Evolutionary conservation across 2,797 vertebrate species (phyloP), one percentile per base, ranked within the genome.

Genomic region (Xiphophorus birchmanni): DNA sequence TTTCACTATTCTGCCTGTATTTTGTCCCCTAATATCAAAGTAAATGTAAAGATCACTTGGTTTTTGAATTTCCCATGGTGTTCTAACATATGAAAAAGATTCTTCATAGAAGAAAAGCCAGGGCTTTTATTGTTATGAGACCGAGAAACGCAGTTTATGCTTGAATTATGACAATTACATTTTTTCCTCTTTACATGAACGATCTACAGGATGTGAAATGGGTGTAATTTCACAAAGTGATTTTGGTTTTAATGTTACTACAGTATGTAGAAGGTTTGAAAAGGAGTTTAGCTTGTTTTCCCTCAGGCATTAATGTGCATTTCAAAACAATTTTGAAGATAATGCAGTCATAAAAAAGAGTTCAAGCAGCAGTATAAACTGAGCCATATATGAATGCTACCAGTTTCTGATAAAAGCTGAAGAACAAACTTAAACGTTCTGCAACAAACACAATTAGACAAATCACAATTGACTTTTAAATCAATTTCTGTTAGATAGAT

Each of bases 191-290:
- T 81, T 52, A 50, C 48, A 72, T 35, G 10, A 71, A 58, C 37
- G 45, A 67, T 42, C 35, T 26, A 45, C 48, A 78, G 72, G 54
- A 82, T 78, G 76, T 78, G 21, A 44, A 17, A 74, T 56, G 47
- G 21, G 18, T 42, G 32, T 32, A 74, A 50, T 29, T 80, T 74
- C 26, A 73, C 52, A 79, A 40, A 50, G 9, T 50, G 37, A 74
- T 65, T 6, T 74, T 29, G 10, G 35, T 71, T 72, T n/a, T 35
- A 35, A 26, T 26, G 40, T 32, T 37, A 1, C 45, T 2, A 50
- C 12, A 63, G 56, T n/a, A 60, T 67, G 10, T 42, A n/a, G 7
- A 13, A 26, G 73, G 32, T 80, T 42, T 74, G 8, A 72, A 78
- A 72, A 54, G 44, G 26, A 54, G 23, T 13, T 32, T 42, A 11